Percentiles rank a stretch among this genome's conserved stretches.
These are phyloP conservation scores for Vulpes vulpes DNA, from an alignment of 2,113 vertebrate genomes.

Conservation along the genomic window DNA sequence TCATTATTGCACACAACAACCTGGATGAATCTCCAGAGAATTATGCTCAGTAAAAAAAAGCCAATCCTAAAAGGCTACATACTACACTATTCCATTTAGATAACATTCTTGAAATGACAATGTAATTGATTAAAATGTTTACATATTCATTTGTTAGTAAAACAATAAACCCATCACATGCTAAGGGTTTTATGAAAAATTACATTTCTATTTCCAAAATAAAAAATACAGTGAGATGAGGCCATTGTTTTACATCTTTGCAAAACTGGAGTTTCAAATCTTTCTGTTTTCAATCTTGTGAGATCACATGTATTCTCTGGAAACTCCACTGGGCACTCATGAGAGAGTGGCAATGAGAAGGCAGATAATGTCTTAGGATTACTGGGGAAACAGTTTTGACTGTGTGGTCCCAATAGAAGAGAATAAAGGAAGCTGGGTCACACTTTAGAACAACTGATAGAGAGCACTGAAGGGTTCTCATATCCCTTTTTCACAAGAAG, in stretches of 20 bases:
- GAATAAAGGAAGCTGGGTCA: not conserved
- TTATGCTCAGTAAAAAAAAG: not conserved
- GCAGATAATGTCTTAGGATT: not conserved
- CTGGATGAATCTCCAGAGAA: not conserved
- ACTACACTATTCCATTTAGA: not conserved
- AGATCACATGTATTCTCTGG: not conserved
- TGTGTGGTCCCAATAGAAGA: not conserved
- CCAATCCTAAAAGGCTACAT: not conserved
- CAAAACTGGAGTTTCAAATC: not conserved
- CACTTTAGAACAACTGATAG: not conserved
- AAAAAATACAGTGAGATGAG: not conserved
- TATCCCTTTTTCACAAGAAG: not conserved
- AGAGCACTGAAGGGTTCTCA: not conserved
- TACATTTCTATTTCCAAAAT: not conserved
- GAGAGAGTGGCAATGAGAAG: not conserved
- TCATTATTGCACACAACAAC: not conserved
- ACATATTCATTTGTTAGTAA: constrained; percentile 20
- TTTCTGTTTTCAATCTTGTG: not conserved
- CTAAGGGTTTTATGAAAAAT: not conserved
- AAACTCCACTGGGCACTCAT: not conserved
- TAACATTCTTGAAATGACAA: not conserved
- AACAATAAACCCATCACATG: not conserved
- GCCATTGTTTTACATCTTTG: not conserved
- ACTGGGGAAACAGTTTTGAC: not conserved
- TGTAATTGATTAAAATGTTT: not conserved